phyloP scores from a whole-genome alignment of 2,888 invertebrate genomes.

The Cacoxenus indagator region DNA sequence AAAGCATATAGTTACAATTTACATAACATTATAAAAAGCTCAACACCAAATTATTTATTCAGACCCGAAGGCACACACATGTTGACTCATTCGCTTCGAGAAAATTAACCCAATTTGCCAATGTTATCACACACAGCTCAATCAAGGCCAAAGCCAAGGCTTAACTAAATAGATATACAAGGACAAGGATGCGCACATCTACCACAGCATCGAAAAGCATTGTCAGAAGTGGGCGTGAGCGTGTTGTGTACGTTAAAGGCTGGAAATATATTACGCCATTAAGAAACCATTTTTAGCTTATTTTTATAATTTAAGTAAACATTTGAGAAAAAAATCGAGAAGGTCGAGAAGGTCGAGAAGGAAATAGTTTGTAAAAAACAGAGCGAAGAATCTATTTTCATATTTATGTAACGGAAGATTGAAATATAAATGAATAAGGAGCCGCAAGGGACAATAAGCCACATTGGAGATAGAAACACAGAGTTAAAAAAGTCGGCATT shows the following conservation, averaged over 20 bases:
- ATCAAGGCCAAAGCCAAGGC: background rate
- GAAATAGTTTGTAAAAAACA: background rate
- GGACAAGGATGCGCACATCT: background rate
- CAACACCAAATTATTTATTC: background rate
- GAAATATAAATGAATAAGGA: background rate
- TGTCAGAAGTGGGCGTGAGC: background rate
- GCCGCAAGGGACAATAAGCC: background rate
- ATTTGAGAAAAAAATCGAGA: background rate
- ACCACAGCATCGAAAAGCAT: background rate
- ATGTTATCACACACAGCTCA: background rate
- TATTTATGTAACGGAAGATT: background rate
- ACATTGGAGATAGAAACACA: background rate
- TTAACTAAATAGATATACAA: background rate
- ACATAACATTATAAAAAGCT: background rate
- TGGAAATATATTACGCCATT: slow-evolving; percentile 42
- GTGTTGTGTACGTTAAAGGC: background rate
- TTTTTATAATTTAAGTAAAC: slow-evolving; percentile 39
- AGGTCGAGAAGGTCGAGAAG: background rate
- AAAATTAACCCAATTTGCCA: slow-evolving; percentile 16
- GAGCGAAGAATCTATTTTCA: background rate
- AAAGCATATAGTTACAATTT: background rate
- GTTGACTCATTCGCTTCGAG: background rate
- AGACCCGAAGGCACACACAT: background rate
- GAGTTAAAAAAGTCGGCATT: background rate
- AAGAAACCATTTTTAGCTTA: slow-evolving; percentile 41